Evolutionary conservation across 1,140 invertebrate species (phyloP).

Genomic region (Formica selysi): DNA sequence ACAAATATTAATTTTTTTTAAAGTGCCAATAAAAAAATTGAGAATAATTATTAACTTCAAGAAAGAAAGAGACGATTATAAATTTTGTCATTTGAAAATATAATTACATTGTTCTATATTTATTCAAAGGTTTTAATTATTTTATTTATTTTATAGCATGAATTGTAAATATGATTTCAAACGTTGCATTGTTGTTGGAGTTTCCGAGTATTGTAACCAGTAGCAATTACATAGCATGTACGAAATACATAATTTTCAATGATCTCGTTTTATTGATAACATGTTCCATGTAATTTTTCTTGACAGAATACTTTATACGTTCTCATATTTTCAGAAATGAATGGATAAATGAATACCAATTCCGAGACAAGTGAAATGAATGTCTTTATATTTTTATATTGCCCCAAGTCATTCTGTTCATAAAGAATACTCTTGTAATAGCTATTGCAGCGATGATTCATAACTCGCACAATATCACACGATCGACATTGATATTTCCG

Average conservation of each 20-base stretch:
- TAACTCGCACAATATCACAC: slow-evolving; percentile 36
- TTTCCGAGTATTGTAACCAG: not conserved
- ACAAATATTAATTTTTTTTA: too few species aligned
- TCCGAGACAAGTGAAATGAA: not conserved
- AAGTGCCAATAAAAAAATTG: too few species aligned
- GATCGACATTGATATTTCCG: slow-evolving; percentile 64
- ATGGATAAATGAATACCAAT: slow-evolving; percentile 7
- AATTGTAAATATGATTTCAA: too few species aligned
- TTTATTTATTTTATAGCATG: too few species aligned
- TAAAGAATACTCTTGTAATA: slow-evolving; percentile 17
- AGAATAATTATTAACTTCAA: too few species aligned
- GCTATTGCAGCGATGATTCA: slow-evolving; percentile 51
- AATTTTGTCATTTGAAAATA: too few species aligned
- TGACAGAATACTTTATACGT: not conserved
- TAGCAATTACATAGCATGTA: not conserved
- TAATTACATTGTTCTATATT: too few species aligned
- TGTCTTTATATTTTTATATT: slow-evolving; percentile 28
- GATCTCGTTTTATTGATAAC: slow-evolving; percentile 18
- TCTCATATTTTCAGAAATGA: slow-evolving; percentile 25
- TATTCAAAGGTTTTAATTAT: too few species aligned
- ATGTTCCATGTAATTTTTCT: not conserved
- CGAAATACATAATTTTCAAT: slow-evolving; percentile 11
- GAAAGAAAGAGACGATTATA: too few species aligned
- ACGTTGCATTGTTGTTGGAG: not conserved
- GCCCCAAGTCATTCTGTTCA: slow-evolving; percentile 26